Evolutionary conservation across 1,140 invertebrate genomes (phyloP), one percentile per base, ranked within the genome.

Genomic region (Pseudomyrmex dendroicus): DNA sequence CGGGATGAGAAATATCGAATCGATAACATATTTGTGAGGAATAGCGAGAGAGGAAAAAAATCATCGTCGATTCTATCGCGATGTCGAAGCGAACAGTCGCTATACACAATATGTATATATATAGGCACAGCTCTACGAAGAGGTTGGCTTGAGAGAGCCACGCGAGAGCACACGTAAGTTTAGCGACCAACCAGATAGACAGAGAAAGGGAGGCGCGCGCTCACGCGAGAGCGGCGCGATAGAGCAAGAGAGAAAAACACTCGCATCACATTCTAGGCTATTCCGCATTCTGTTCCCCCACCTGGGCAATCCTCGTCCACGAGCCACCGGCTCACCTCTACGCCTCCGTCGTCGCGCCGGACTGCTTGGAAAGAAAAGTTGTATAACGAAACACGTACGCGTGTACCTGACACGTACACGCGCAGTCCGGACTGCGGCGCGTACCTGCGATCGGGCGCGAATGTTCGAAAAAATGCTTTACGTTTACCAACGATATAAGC

Each of bases 261-360:
- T 93, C 91, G 92, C 93, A 94, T 94, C 93, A 93, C 94, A 94
- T 94, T 94, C 94, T 94, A 94, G 94, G 93, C 94, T 94, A 94
- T 94, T 94, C 94, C 93, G 93, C 94, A 94, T 94, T 94, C 94
- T 94, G 89, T 94, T 94, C 94, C 90, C 94, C 93, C 92, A 93
- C 93, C 80, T 74, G 68, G 35, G 67, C 76, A 44, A 64, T 54
- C 73, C 62, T 66, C 85, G 88, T 85, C 83, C 85, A 87, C 88
- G 85, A 89, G 90, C 89, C 91, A 92, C 89, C 78, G 90, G 89
- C 89, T 92, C 87, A 92, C 91, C 89, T 93, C 89, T 91, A 90
- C 89, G 90, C 87, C 86, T 89, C 84, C 89, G 85, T 90, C 86
- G 85, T 77, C 62, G 73, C 67, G 44, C 44, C 17, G 72, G 89